Evolutionary conservation across 2,113 vertebrate species (phyloP), one percentile per base, ranked within the genome.

Genomic region (Bambusicola thoracicus): DNA sequence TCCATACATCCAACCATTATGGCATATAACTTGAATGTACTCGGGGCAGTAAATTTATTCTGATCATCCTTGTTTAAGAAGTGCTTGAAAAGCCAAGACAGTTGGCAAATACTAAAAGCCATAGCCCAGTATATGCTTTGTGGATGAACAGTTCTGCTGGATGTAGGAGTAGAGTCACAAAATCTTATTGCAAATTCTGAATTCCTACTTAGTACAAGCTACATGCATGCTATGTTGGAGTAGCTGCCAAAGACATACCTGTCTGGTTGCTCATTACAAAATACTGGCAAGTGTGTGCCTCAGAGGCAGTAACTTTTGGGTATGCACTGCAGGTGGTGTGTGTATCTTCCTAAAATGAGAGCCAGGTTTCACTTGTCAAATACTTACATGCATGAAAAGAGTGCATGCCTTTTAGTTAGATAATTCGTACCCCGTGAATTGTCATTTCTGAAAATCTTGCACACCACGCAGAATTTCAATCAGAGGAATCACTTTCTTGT

Each of bases 31-130:
- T 87, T 30, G 4, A 56, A 27, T 1, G 69, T 3, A 69, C 40
- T 29, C 86, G 67, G 85, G 34, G 70, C 63, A 56, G 85, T 62
- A 84, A 89, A 80, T 67, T 75, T 78, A 84, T 83, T 95, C 89
- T 81, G n/a, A 77, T 74, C 83, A 82, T 10, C 46, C 79, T 27
- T 63, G 51, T 11, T 43, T 29, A 78, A 74, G 75, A 79, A 65
- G 40, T 2, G 5, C 66, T 43, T 43, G 62, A 61, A 87, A 86
- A 2, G 9, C 44, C 21, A 13, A 87, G 61, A 66, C 63, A 92
- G 69, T 18, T 66, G 90, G 29, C 32, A 82, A 93, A 61, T 58
- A 66, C 34, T 38, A 25, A 30, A 87, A 92, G 41, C 30, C 40
- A 17, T 0, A 36, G 62, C 5, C 43, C 7, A 4, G 80, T 65